Base-by-base conservation (phyloP, 2,113 vertebrate species). In the Stictonetta naevosa region DNA sequence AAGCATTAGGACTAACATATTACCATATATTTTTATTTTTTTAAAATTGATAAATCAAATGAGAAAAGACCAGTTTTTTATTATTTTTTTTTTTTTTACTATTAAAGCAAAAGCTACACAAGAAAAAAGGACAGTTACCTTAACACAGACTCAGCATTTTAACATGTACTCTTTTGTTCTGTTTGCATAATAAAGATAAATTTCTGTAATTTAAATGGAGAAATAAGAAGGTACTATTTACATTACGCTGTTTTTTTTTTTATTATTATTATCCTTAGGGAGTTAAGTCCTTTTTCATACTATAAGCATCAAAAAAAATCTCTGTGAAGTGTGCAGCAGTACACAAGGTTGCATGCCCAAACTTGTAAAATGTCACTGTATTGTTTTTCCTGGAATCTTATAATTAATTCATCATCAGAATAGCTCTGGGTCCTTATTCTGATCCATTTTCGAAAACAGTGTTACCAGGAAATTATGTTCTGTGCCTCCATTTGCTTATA, bases 351-450 rank as follows among this genome's bases (percentile, higher is more conserved):
- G 60, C 38, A 95, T 88, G 94, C 55, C 74, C 90, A 66, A 97
- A 87, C 62, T 94, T 95, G 83, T 88, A 94, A 97, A 93, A 88
- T 95, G 82, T 93, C 89, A 95, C 79, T 90, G 88, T 52, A 84
- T 56, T 92, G 28, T 78, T 94, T 92, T 92, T 83, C 86, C 73
- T 85, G 88, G 72, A 86, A 46, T 88, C 92, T 64, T 95, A 86
- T 96, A 94, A 97, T 97, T 96, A 97, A 97, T 96, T 97, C 91
- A 96, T 97, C 82, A 91, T 92, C 64, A 87, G 82, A 96, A 96
- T 96, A 92, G 83, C 94, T 97, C 92, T 78, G 83, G 71, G 91
- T 63, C 46, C 86, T 87, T 92, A 95, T 96, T 97, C 88, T 85
- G 80, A 94, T 93, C 71, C 88, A 95, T 93, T 97, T 95, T 96